Conservation (phyloP, 1,140 invertebrate genomes). For the Panulirus ornatus region DNA sequence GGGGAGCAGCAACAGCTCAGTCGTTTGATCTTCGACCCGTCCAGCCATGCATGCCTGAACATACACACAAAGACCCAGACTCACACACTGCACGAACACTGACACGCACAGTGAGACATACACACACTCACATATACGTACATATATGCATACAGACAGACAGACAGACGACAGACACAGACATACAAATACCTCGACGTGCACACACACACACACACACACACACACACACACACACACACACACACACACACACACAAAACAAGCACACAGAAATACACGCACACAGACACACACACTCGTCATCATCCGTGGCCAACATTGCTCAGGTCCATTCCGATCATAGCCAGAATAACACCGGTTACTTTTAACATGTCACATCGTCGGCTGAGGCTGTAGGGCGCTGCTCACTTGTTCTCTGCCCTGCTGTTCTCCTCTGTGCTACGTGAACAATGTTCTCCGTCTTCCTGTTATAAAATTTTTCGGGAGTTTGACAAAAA, state of each 20-base stretch:
- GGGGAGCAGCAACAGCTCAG: too few species aligned
- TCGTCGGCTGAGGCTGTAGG: background rate
- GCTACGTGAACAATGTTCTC: conserved; percentile 5
- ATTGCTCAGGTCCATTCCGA: background rate
- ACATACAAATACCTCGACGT: background rate
- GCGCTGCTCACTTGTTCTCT: background rate
- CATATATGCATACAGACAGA: too few species aligned
- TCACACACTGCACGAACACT: too few species aligned
- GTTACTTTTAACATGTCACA: background rate
- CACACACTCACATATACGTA: too few species aligned
- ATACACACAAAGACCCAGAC: too few species aligned
- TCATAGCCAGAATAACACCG: conserved; percentile 22
- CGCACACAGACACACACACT: background rate
- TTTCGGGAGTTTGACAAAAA: background rate
- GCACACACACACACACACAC: background rate
- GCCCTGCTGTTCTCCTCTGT: background rate
- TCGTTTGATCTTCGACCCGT: too few species aligned
- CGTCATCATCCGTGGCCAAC: background rate
- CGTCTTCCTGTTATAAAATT: conserved; percentile 26
- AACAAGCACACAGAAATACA: background rate
- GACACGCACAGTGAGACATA: too few species aligned
- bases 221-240: conserved; percentile 6
- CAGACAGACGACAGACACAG: too few species aligned
- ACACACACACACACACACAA: background rate
- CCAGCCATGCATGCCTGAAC: too few species aligned